phyloP scores from a whole-genome alignment of 2,113 vertebrate species.

The Lepus europaeus region DNA sequence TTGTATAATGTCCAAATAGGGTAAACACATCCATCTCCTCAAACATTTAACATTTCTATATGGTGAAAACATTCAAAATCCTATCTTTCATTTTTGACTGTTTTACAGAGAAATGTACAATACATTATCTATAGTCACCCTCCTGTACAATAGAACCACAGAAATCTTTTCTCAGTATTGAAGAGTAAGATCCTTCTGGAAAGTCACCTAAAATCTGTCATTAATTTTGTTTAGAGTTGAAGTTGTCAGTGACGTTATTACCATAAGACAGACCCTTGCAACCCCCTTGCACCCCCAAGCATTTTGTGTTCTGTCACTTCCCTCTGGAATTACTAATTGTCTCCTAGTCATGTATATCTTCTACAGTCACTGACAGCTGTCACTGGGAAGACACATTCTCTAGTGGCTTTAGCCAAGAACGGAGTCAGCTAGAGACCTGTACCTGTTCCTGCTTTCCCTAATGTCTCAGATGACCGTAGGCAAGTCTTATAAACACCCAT shows the following conservation, averaged over 20 bases:
- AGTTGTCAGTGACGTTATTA: constrained; percentile 23
- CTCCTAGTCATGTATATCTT: constrained; percentile 69
- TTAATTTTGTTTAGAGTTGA: constrained; percentile 23
- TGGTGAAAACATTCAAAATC: no score
- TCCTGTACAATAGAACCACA: no score
- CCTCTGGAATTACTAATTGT: constrained; percentile 46
- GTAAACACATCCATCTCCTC: no score
- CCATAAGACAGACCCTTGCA: background rate
- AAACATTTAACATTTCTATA: no score
- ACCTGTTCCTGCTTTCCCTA: constrained; percentile 15
- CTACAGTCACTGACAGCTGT: constrained; percentile 37
- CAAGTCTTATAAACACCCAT: constrained; percentile 49
- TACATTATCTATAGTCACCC: no score
- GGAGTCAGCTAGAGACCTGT: constrained; percentile 7
- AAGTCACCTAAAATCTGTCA: constrained; percentile 29
- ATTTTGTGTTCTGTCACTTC: constrained; percentile 54
- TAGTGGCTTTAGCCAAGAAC: constrained; percentile 53
- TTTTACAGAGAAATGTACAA: no score
- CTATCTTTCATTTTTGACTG: no score
- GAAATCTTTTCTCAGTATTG: background rate
- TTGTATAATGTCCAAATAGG: no score
- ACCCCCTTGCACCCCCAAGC: background rate
- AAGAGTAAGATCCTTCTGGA: constrained; percentile 1
- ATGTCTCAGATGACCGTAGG: constrained; percentile 35
- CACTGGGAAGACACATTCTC: constrained; percentile 53